Evolutionary conservation across 2,797 vertebrate species (phyloP).

Genomic region (Balearica regulorum): DNA sequence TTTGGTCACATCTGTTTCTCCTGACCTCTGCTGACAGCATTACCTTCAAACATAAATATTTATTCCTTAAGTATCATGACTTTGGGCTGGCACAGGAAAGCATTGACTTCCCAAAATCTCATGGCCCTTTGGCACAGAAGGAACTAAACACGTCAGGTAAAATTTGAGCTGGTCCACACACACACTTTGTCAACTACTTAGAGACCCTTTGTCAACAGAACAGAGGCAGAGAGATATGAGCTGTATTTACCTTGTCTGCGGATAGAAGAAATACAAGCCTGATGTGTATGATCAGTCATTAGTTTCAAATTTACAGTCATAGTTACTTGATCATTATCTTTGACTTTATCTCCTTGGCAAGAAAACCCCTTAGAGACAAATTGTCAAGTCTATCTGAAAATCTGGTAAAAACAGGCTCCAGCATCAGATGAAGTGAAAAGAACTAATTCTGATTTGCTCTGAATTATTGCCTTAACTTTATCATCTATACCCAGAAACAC

Average conservation of each 20-base stretch:
- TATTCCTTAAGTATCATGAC: background rate
- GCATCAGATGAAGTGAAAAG: background rate
- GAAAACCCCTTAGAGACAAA: background rate
- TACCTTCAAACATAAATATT: background rate
- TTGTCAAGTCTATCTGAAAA: background rate
- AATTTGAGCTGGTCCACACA: background rate
- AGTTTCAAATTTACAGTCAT: background rate
- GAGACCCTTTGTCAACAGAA: too few species aligned
- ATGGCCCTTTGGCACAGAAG: background rate
- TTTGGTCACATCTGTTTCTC: background rate
- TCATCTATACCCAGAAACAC: background rate
- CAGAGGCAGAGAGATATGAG: background rate
- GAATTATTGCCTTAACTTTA: background rate
- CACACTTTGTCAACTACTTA: background rate
- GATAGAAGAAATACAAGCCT: background rate
- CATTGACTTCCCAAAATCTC: background rate
- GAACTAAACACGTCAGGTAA: background rate
- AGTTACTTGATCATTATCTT: background rate
- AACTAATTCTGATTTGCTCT: background rate
- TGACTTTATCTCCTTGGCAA: background rate
- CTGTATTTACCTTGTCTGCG: background rate
- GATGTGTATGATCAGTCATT: background rate
- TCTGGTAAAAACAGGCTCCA: background rate
- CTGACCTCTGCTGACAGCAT: background rate
- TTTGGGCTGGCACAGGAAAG: background rate